These are phyloP conservation scores for Oriolus oriolus DNA, from an alignment of 2,113 vertebrate species.

Conservation along the genomic window DNA sequence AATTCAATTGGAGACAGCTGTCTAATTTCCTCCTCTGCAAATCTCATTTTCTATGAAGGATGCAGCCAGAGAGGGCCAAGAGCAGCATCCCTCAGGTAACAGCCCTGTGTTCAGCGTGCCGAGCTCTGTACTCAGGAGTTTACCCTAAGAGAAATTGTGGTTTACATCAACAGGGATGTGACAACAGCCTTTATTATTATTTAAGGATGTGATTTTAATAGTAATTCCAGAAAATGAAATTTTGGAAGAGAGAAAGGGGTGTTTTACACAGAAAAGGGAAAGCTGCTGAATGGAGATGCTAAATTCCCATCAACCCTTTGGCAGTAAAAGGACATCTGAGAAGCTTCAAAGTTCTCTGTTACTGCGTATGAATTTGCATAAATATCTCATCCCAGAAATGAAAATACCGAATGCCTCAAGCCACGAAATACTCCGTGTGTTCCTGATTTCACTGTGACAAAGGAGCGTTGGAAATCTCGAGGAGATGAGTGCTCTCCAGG, in stretches of 20 bases:
- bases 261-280: neutral
- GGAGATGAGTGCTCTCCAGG: neutral
- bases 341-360: constrained; percentile 6
- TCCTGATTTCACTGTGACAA: constrained; percentile 5
- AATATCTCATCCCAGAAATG: constrained; percentile 16
- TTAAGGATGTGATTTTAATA: neutral
- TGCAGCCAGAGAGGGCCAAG: neutral
- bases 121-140: neutral
- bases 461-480: neutral
- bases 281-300: neutral
- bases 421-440: neutral
- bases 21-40: neutral
- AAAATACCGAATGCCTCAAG: constrained; percentile 21
- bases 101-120: neutral
- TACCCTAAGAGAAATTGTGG: neutral
- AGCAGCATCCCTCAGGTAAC: neutral
- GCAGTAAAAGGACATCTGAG: neutral
- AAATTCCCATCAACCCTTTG: neutral
- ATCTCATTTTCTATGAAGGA: neutral
- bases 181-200: neutral
- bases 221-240: neutral
- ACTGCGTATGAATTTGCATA: neutral
- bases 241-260: neutral
- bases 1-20: neutral
- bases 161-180: neutral